phyloP scores from a whole-genome alignment of 2,113 vertebrate species.

The Motacilla alba region DNA sequence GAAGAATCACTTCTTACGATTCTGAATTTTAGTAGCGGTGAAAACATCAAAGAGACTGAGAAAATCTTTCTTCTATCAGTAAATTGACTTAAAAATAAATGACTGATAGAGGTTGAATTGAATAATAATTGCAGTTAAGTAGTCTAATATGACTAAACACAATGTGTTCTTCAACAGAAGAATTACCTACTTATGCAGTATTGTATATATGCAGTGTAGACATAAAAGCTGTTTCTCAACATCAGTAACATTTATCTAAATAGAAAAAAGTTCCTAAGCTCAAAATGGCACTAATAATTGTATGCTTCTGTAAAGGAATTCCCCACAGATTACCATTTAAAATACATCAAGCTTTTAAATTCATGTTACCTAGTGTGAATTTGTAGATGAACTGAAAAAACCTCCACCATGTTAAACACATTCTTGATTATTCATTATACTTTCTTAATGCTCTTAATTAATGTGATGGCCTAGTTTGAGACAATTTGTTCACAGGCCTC shows the following conservation, averaged over 20 bases:
- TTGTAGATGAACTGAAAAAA: not conserved
- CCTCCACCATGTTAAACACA: rapidly evolving
- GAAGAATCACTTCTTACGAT: not conserved
- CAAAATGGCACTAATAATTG: not conserved
- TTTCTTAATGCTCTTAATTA: not conserved
- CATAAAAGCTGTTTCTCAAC: not conserved
- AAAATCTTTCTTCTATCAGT: not conserved
- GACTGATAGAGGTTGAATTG: not conserved
- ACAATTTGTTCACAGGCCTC: not conserved
- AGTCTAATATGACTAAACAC: not conserved
- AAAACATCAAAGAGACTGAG: not conserved
- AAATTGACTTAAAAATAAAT: not conserved
- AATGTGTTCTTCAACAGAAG: not conserved
- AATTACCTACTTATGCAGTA: not conserved
- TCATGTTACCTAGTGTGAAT: not conserved
- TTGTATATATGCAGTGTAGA: not conserved
- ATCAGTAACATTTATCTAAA: not conserved
- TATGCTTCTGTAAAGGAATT: not conserved
- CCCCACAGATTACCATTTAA: not conserved
- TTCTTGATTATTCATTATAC: not conserved
- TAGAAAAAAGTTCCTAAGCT: not conserved
- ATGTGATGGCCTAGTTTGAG: not conserved
- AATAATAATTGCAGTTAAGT: slow-evolving; percentile 7
- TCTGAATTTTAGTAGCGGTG: not conserved
- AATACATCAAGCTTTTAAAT: not conserved